Conservation (phyloP, 1,140 invertebrate genomes). For the Cotesia chilonis region DNA sequence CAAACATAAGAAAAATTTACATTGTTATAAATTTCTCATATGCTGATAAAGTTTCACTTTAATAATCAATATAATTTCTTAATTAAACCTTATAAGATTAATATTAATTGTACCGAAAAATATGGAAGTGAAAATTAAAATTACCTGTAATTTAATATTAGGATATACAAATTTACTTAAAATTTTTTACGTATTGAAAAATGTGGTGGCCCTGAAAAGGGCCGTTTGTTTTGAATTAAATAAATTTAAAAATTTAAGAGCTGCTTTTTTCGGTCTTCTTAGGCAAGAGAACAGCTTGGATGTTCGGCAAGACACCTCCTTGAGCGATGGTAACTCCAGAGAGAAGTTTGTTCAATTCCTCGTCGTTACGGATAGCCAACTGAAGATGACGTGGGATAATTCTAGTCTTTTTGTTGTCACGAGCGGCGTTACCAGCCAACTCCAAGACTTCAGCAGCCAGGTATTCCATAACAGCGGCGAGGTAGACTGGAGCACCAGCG, state of each 20-base stretch:
- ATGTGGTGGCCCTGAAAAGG: not conserved
- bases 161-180: no score
- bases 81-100: no score
- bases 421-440: slow-evolving; percentile 5
- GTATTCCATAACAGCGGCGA: slow-evolving; percentile 3
- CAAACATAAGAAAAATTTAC: no score
- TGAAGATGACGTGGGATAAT: slow-evolving; percentile 14
- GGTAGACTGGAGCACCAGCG: not conserved
- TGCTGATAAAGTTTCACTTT: no score
- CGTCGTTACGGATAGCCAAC: slow-evolving; percentile 1
- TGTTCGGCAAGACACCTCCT: slow-evolving; percentile 6
- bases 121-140: no score
- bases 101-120: no score
- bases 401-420: slow-evolving; percentile 1
- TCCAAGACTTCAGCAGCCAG: not conserved
- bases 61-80: no score
- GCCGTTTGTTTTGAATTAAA: not conserved
- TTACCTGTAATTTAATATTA: no score
- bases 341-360: not conserved
- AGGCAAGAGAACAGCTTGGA: not conserved
- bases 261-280: slow-evolving; percentile 15
- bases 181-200: not conserved
- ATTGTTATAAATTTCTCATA: no score
- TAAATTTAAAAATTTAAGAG: not conserved
- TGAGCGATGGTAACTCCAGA: not conserved